A percentile compares a stretch with the other conserved stretches of the same genome.
Evolutionary conservation across 2,888 invertebrate species (phyloP).

Genomic region (Idaea straminata): DNA sequence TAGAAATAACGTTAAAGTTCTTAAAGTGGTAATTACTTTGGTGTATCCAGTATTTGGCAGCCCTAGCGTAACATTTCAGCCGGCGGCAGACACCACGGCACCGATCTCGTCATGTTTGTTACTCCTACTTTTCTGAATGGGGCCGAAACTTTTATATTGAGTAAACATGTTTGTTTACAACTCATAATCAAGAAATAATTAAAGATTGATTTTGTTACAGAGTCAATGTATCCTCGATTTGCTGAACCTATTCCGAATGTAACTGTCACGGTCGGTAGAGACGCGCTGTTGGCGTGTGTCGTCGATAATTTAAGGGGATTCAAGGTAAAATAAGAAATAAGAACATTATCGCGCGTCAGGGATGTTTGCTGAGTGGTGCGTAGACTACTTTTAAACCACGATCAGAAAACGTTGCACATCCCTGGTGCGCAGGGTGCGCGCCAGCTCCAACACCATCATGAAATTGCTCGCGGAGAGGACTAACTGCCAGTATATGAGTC

Average conservation of each 20-base stretch:
- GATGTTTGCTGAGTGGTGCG: no score
- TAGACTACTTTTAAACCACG: no score
- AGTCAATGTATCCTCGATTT: constrained; percentile 88
- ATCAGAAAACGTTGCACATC: no score
- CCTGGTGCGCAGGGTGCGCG: no score
- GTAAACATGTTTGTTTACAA: constrained; percentile 69
- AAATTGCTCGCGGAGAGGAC: no score
- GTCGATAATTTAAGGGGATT: constrained; percentile 93
- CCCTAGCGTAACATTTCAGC: constrained; percentile 30
- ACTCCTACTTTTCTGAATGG: constrained; percentile 42
- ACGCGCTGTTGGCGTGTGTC: constrained; percentile 92
- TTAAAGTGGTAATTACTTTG: constrained; percentile 28
- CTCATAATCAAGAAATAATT: constrained; percentile 13
- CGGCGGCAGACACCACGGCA: constrained; percentile 42
- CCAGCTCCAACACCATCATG: no score
- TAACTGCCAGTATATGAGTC: no score
- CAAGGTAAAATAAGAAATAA: constrained; percentile 82
- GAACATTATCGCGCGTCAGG: no score
- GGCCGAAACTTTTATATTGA: constrained; percentile 53
- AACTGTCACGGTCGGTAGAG: constrained; percentile 92
- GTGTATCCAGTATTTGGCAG: constrained; percentile 29
- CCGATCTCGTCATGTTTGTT: constrained; percentile 44
- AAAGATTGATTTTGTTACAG: constrained; percentile 64
- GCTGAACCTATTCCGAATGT: constrained; percentile 94
- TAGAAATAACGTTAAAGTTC: constrained; percentile 21